phyloP scores from a whole-genome alignment of 1,140 invertebrate genomes.

The Dendroctonus ponderosae region DNA sequence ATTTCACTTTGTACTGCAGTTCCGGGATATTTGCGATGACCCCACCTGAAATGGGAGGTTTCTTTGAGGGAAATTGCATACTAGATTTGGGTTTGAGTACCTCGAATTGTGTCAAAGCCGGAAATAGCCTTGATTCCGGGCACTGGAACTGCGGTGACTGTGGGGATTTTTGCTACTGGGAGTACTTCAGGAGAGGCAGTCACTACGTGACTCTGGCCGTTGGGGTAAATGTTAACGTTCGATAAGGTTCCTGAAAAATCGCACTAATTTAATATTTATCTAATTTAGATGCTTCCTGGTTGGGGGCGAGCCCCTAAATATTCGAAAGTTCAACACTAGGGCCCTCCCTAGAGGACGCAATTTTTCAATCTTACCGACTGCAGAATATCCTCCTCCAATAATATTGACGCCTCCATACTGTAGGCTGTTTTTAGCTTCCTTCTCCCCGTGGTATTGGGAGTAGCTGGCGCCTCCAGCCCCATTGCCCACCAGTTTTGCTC shows the following conservation, averaged over 20 bases:
- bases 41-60: conserved; percentile 29
- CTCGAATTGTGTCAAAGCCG: conserved; percentile 40
- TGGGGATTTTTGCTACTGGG: conserved; percentile 37
- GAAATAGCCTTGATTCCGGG: conserved; percentile 34
- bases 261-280: not conserved
- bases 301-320: not conserved
- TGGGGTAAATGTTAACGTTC: conserved; percentile 25
- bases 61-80: not conserved
- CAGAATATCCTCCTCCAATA: conserved; percentile 44
- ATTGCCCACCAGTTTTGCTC: too few species aligned
- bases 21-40: conserved; percentile 46
- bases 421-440: not conserved
- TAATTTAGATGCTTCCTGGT: conserved; percentile 3
- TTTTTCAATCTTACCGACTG: conserved; percentile 33
- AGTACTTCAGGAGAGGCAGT: not conserved
- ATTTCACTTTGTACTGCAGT: conserved; percentile 43
- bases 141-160: conserved; percentile 42
- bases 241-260: conserved; percentile 17
- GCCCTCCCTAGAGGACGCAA: not conserved
- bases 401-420: conserved; percentile 40
- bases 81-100: conserved; percentile 2
- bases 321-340: not conserved
- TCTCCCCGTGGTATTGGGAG: not conserved
- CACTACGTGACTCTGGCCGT: conserved; percentile 1
- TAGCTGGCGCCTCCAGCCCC: not conserved